These are phyloP conservation scores for Boloria selene DNA, from an alignment of 2,888 invertebrate genomes.

Conservation along the genomic window DNA sequence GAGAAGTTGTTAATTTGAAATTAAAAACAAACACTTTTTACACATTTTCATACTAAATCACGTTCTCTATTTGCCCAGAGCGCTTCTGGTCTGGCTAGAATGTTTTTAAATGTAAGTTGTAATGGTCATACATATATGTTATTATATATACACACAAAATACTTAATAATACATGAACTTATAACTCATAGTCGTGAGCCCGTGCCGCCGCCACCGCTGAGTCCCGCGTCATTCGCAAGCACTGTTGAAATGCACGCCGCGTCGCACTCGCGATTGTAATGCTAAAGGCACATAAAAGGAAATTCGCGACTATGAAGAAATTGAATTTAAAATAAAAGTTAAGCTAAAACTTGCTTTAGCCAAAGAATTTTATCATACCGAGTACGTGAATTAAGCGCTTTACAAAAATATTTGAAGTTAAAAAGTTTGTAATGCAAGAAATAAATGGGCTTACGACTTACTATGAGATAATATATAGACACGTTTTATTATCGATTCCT, in stretches of 20 bases:
- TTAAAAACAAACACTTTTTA: too few species aligned
- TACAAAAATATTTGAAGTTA: not conserved
- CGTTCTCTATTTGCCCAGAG: too few species aligned
- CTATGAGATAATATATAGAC: too few species aligned
- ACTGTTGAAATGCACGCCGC: conserved; percentile 6
- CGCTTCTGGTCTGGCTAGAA: too few species aligned
- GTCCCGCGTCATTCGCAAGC: not conserved
- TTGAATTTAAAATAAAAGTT: conserved; percentile 22
- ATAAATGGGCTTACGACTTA: not conserved
- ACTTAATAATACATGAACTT: too few species aligned
- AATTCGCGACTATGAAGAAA: conserved; percentile 19
- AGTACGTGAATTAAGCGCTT: conserved; percentile 6
- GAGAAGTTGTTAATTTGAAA: too few species aligned
- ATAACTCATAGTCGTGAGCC: too few species aligned
- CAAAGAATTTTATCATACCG: conserved; percentile 10
- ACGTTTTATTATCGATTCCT: too few species aligned
- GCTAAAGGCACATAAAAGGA: conserved; percentile 22
- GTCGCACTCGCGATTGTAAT: conserved; percentile 21
- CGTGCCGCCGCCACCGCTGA: not conserved
- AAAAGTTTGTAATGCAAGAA: not conserved
- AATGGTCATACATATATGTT: too few species aligned
- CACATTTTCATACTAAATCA: too few species aligned
- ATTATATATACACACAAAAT: too few species aligned
- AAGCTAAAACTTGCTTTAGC: conserved; percentile 13
- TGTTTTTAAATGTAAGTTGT: too few species aligned